A percentile compares a stretch with the other conserved stretches of the same genome.
phyloP scores from a whole-genome alignment of 1,140 invertebrate species.

The Drosophila fuyamai region DNA sequence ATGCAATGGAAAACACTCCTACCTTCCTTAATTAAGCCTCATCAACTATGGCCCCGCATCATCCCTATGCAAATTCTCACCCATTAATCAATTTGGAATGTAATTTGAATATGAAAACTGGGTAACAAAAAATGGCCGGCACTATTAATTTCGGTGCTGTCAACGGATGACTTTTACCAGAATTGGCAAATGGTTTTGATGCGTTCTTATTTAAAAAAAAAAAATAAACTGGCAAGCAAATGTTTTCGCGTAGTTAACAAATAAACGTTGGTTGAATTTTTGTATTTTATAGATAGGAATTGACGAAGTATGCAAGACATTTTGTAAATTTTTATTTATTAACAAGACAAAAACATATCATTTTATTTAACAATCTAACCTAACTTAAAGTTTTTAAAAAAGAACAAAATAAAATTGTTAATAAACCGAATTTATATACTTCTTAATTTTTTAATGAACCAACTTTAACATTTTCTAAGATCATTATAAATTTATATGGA shows the following conservation, averaged over 20 bases:
- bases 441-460: too few species aligned
- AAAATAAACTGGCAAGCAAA: neutral
- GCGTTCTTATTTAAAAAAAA: neutral
- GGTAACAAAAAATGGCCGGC: conserved; percentile 15
- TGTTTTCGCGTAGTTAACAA: neutral
- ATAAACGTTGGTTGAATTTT: too few species aligned
- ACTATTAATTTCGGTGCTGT: conserved; percentile 43
- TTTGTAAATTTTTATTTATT: too few species aligned
- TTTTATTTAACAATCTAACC: too few species aligned
- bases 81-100: conserved; percentile 65
- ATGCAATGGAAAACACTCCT: neutral
- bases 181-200: conserved; percentile 27
- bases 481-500: too few species aligned
- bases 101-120: conserved; percentile 59
- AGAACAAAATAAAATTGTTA: too few species aligned
- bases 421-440: too few species aligned
- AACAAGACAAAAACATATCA: too few species aligned
- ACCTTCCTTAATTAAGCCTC: conserved; percentile 57
- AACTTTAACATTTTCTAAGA: too few species aligned
- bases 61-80: conserved; percentile 69
- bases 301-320: too few species aligned
- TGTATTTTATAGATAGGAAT: too few species aligned
- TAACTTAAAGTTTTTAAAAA: too few species aligned
- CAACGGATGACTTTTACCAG: conserved; percentile 9
- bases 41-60: conserved; percentile 63